Evolutionary conservation across 2,113 vertebrate genomes (phyloP).

Genomic region (Chitala chitala): DNA sequence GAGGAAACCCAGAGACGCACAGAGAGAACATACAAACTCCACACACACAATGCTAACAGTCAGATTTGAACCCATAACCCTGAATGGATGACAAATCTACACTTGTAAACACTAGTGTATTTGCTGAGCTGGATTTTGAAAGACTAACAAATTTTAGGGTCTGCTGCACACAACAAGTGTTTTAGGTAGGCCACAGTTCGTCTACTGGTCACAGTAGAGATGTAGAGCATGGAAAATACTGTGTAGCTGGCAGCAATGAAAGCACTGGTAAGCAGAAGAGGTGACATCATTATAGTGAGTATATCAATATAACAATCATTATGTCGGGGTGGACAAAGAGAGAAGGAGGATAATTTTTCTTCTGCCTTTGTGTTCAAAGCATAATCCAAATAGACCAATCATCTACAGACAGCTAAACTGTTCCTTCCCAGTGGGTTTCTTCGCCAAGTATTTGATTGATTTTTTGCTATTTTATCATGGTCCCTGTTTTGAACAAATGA

Average conservation of each 20-base stretch:
- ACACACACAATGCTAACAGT: too few relatives aligned
- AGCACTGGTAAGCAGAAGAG: neutral
- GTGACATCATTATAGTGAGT: neutral
- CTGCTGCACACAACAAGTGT: neutral
- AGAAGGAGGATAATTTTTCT: neutral
- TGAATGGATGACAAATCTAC: too few relatives aligned
- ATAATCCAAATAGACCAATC: constrained; percentile 18
- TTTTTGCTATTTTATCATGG: constrained; percentile 3
- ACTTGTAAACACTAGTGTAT: neutral
- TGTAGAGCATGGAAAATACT: neutral
- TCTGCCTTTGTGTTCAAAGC: neutral
- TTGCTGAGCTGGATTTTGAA: neutral
- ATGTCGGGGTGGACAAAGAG: neutral
- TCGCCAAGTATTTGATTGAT: constrained; percentile 18
- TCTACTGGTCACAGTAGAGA: neutral
- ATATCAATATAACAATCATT: constrained; percentile 1
- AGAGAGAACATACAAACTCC: too few relatives aligned
- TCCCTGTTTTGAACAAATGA: constrained; percentile 8
- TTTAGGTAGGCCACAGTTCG: neutral
- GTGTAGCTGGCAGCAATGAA: neutral
- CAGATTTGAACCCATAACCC: too few relatives aligned
- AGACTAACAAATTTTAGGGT: neutral
- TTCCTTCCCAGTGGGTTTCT: neutral
- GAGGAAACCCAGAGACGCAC: too few relatives aligned
- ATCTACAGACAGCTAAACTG: neutral